Evolutionary conservation across 2,888 invertebrate genomes (phyloP).

Genomic region (Heteromyza rotundicornis): DNA sequence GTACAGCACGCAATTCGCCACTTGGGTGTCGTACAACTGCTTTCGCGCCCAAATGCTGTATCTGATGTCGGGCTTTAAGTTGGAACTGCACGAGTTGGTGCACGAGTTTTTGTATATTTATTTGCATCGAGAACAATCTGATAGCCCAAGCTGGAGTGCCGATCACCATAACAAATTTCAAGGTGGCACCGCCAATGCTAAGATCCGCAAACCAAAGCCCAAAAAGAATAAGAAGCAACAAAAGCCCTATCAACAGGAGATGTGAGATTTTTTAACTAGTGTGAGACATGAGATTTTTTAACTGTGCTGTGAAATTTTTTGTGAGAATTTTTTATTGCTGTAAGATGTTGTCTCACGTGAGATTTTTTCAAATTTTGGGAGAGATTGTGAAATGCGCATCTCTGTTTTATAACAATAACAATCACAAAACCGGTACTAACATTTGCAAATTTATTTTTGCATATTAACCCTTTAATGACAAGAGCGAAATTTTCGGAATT

Average conservation of each 20-base stretch:
- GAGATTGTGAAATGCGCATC: too few species aligned
- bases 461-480: too few species aligned
- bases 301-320: too few species aligned
- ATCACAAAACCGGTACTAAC: too few species aligned
- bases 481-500: too few species aligned
- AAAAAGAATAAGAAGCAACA: conserved; percentile 67
- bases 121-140: conserved; percentile 87
- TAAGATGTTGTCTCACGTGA: too few species aligned
- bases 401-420: too few species aligned
- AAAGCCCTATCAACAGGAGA: conserved; percentile 81
- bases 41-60: conserved; percentile 92
- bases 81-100: conserved; percentile 93
- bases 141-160: conserved; percentile 71
- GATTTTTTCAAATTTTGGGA: too few species aligned
- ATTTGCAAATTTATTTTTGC: too few species aligned
- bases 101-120: conserved; percentile 97
- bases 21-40: conserved; percentile 95
- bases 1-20: conserved; percentile 63
- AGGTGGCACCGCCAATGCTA: conserved; percentile 33
- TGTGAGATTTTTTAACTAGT: too few species aligned
- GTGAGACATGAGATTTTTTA: too few species aligned
- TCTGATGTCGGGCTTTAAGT: conserved; percentile 90
- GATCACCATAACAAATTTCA: conserved; percentile 58
- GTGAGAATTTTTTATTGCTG: too few species aligned
- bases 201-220: conserved; percentile 62